Conservation (phyloP, 2,888 invertebrate species). For the Epistrophella euchroma region DNA sequence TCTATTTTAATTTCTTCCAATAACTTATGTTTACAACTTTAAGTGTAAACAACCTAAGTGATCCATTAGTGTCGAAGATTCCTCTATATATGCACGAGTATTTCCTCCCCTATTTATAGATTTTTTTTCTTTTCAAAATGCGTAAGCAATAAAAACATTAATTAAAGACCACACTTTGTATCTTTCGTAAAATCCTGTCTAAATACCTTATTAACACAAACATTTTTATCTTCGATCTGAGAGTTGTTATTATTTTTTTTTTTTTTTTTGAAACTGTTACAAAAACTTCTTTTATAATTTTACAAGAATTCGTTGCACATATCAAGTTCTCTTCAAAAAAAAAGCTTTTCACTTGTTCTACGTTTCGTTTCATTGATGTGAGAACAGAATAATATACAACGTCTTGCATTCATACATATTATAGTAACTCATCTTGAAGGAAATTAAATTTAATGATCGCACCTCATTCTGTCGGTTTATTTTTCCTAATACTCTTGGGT, state of each 20-base stretch:
- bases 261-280: constrained; percentile 4
- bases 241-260: background rate
- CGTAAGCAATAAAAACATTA: constrained; percentile 47
- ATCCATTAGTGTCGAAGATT: constrained; percentile 44
- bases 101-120: constrained; percentile 19
- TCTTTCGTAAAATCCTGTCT: constrained; percentile 32
- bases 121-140: constrained; percentile 2
- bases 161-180: constrained; percentile 43
- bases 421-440: constrained; percentile 50
- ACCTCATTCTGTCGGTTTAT: constrained; percentile 67
- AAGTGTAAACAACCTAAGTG: constrained; percentile 46
- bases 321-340: background rate
- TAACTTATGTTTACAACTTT: constrained; percentile 47
- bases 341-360: constrained; percentile 37
- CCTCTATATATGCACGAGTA: background rate
- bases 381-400: constrained; percentile 42
- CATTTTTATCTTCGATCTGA: constrained; percentile 10
- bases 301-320: constrained; percentile 24
- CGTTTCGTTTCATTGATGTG: constrained; percentile 20
- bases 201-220: constrained; percentile 43
- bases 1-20: constrained; percentile 39
- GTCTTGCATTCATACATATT: background rate
- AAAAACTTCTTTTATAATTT: constrained; percentile 35
- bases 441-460: constrained; percentile 73
- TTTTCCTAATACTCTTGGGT: constrained; percentile 37